Evolutionary conservation across 2,113 vertebrate genomes (phyloP), one percentile per base, ranked within the genome.

Genomic region (Mesoclemmys tuberculata): DNA sequence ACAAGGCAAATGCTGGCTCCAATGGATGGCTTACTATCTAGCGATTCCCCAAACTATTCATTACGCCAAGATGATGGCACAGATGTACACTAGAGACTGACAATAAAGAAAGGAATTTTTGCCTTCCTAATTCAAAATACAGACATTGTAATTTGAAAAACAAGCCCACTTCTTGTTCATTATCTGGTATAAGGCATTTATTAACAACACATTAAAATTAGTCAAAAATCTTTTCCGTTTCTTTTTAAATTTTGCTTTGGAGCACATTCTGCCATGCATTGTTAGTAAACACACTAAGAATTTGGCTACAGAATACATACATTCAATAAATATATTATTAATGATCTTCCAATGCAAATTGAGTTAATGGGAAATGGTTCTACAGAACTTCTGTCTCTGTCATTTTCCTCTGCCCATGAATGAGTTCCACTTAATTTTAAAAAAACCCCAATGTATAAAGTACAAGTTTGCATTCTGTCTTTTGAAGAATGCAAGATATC

Each of bases 1-100:
- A 86, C 92, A 91, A 97, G 96, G 96, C 93, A 97, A 97, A 90
- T 18, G 75, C 93, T 27, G 48, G 93, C 75, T 83, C 90, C 82
- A 87, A 26, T 0, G 21, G 75, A 88, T 18, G 85, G 85, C 86
- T 58, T 8, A 74, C 95, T 87, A 31, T 85, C 78, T 41, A 49
- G 49, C 51, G 75, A 64, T 84, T 90, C 87, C 64, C 49, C 31
- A 55, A 56, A 49, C 88, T 75, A 82, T 19, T 9, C 79, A 9
- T 2, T 29, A 82, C 78, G 90, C 92, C 97, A 95, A 31, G 6
- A 88, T 1, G 44, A 89, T 93, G 46, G 80, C 88, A 89, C 97
- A 98, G 96, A 97, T 97, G 96, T 46, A 80, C 88, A 86, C 24
- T 7, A 29, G 86, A 79, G 79, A 82, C 68, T 80, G 79, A 31